A percentile compares a stretch with the other conserved stretches of the same genome.
These are phyloP conservation scores for Mus pahari DNA, from an alignment of 2,113 vertebrate genomes.

Conservation along the genomic window DNA sequence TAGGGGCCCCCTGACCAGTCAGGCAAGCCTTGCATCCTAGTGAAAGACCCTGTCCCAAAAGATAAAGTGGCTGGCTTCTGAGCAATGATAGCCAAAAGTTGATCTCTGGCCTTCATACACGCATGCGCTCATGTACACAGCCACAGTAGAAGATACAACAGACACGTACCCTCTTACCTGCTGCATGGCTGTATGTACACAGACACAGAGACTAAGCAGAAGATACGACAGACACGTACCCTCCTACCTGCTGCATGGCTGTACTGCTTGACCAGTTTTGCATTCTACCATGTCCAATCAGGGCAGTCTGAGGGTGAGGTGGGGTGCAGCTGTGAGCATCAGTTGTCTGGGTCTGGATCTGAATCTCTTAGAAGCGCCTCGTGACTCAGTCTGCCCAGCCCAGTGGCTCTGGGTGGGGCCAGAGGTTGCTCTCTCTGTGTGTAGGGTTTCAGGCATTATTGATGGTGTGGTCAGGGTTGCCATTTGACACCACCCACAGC, in stretches of 20 bases:
- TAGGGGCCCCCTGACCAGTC: background rate
- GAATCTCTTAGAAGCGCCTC: background rate
- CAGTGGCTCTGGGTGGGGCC: background rate
- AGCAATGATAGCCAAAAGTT: background rate
- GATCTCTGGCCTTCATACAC: background rate
- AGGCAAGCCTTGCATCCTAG: background rate
- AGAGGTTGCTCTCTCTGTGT: background rate
- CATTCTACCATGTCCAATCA: background rate
- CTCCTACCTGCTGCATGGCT: background rate
- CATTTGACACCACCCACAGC: background rate
- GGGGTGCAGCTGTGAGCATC: fast-evolving
- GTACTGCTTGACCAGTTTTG: too few relatives aligned
- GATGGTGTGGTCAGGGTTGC: background rate
- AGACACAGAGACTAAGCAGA: background rate
- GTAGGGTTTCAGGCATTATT: background rate
- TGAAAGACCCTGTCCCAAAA: background rate
- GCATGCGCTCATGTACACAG: background rate
- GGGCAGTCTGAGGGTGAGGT: too few relatives aligned
- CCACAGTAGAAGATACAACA: background rate
- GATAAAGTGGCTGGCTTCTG: background rate
- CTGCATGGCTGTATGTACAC: background rate
- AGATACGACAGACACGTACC: background rate
- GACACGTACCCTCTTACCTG: background rate
- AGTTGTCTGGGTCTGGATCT: background rate
- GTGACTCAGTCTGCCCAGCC: background rate